phyloP scores from a whole-genome alignment of 2,113 vertebrate genomes.

The Panthera uncia region DNA sequence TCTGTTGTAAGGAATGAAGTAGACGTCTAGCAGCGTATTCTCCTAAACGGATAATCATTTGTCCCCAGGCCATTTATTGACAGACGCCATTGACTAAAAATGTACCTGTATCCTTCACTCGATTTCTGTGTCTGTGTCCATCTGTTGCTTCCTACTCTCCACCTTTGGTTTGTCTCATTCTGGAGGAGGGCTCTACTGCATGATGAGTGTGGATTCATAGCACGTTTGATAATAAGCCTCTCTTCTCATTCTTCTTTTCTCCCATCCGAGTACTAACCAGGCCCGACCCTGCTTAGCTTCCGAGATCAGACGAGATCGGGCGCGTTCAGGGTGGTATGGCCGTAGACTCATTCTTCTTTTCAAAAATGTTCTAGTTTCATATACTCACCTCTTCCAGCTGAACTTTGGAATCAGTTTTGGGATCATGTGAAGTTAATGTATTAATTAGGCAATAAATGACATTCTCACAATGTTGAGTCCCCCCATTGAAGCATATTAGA shows the following conservation, averaged over 20 bases:
- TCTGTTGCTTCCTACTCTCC: background rate
- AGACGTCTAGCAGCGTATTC: background rate
- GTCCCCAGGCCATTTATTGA: background rate
- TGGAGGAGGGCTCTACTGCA: fast-evolving
- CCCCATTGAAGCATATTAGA: background rate
- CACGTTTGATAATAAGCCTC: background rate
- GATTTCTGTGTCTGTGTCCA: fast-evolving
- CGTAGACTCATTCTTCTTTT: background rate
- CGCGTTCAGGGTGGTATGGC: too few relatives aligned
- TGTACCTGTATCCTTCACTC: background rate
- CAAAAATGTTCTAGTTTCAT: background rate
- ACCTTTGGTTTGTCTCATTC: background rate
- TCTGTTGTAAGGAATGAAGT: background rate
- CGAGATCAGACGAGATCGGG: too few relatives aligned
- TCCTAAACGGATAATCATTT: background rate
- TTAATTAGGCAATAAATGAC: background rate
- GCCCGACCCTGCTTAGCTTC: too few relatives aligned
- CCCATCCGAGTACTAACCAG: too few relatives aligned
- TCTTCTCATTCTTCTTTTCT: background rate
- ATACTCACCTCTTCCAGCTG: background rate
- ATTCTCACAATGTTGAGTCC: background rate
- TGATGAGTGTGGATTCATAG: background rate
- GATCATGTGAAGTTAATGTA: background rate
- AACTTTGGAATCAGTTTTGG: background rate
- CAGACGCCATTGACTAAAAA: background rate